phyloP scores from a whole-genome alignment of 92 coral and sea anemone genomes.

The Palythoa grandis region DNA sequence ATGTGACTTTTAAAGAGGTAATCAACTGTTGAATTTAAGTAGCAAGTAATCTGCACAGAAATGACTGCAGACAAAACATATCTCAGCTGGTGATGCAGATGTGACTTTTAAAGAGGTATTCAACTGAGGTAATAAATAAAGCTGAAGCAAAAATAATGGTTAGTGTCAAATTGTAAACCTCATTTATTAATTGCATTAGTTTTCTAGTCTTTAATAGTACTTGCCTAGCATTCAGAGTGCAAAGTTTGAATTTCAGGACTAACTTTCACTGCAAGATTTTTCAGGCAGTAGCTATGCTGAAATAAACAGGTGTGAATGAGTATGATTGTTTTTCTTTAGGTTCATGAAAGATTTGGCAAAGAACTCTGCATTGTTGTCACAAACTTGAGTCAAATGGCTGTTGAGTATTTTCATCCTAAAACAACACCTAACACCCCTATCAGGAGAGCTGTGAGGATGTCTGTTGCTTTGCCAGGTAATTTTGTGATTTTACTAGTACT shows the following conservation, averaged over 20 bases:
- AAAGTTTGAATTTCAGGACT: no score
- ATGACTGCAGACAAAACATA: not conserved
- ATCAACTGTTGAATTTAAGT: not conserved
- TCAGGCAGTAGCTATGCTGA: no score
- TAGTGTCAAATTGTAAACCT: no score
- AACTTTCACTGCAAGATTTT: no score
- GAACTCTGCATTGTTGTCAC: slow-evolving; percentile 97
- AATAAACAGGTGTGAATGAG: not conserved
- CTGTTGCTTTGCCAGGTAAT: slow-evolving; percentile 95
- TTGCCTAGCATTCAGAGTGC: no score
- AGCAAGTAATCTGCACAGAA: not conserved
- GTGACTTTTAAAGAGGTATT: slow-evolving; percentile 85
- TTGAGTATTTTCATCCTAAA: slow-evolving; percentile 97
- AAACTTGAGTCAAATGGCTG: slow-evolving; percentile 95
- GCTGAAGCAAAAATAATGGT: no score
- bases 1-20: slow-evolving; percentile 96
- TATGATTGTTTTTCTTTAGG: slow-evolving; percentile 49
- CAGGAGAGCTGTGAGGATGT: slow-evolving; percentile 95
- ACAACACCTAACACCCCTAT: slow-evolving; percentile 95
- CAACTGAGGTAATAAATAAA: no score
- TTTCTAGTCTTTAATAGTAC: no score
- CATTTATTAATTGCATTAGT: no score
- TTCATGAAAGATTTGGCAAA: slow-evolving; percentile 85
- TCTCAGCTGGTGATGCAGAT: slow-evolving; percentile 81
- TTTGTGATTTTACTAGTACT: not conserved